Evolutionary conservation across 2,113 vertebrate species (phyloP).

Genomic region (Podiceps cristatus): DNA sequence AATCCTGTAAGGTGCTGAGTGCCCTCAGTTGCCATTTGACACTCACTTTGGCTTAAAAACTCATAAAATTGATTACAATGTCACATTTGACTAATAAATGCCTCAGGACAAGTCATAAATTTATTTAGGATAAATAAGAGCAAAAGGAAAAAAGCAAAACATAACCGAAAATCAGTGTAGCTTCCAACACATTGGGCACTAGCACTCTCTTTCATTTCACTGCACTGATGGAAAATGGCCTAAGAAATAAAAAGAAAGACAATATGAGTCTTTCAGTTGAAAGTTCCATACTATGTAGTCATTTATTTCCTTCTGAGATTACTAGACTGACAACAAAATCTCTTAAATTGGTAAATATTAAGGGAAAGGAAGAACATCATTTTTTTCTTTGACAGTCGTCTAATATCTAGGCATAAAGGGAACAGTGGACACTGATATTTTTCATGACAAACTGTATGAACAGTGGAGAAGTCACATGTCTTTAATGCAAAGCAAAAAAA

Average conservation of each 20-base stretch:
- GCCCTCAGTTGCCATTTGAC: neutral
- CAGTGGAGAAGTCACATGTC: neutral
- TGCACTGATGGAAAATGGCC: neutral
- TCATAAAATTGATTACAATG: neutral
- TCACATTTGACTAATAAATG: neutral
- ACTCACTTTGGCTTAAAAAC: neutral
- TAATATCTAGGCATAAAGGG: constrained; percentile 11
- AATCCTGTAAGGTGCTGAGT: neutral
- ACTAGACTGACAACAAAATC: constrained; percentile 18
- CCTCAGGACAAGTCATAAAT: neutral
- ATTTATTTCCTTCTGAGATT: constrained; percentile 38
- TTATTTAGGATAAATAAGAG: constrained; percentile 8
- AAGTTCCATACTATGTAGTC: neutral
- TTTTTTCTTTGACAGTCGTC: constrained; percentile 32
- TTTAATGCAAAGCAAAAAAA: neutral
- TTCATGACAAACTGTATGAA: constrained; percentile 22
- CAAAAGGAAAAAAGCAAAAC: constrained; percentile 13
- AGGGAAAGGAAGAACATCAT: neutral
- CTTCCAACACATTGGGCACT: neutral
- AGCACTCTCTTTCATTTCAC: neutral
- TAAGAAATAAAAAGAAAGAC: constrained; percentile 7
- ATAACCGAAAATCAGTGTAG: neutral
- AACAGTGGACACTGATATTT: constrained; percentile 21
- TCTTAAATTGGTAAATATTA: constrained; percentile 53
- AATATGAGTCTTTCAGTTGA: neutral